Conservation (phyloP, 1,140 invertebrate species). For the Oryctes rhinoceros region DNA sequence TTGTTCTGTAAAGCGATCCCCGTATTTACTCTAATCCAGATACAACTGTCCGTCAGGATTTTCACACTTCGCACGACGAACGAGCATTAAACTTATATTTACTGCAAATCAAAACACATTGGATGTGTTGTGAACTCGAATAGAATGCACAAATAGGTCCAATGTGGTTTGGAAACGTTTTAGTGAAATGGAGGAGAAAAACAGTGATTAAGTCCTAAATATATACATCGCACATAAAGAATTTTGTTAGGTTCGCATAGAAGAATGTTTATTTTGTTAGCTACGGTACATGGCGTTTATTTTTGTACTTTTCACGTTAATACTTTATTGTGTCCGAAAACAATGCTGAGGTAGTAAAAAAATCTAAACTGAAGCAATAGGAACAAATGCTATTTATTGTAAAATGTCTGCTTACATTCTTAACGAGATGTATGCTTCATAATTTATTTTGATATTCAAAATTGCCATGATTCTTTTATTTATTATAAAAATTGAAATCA, state of each 20-base stretch:
- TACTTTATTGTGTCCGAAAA: not conserved
- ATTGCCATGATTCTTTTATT: too few species aligned
- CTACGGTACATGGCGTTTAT: too few species aligned
- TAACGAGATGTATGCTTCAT: too few species aligned
- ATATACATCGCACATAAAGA: not conserved
- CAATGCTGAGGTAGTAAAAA: not conserved
- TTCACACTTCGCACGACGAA: conserved; percentile 32
- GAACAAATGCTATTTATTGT: too few species aligned
- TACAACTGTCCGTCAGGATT: conserved; percentile 42
- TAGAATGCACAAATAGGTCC: not conserved
- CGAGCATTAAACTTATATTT: conserved; percentile 40
- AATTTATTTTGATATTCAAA: too few species aligned
- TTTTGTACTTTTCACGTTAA: not conserved
- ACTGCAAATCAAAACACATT: conserved; percentile 38
- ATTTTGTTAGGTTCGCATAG: not conserved
- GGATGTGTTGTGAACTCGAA: not conserved
- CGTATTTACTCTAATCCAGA: conserved; percentile 40
- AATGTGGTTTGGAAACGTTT: conserved; percentile 6
- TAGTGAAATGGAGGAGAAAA: conserved; percentile 19
- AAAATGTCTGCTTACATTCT: too few species aligned
- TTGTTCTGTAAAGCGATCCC: conserved; percentile 31
- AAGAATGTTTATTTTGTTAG: not conserved
- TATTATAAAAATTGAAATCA: too few species aligned
- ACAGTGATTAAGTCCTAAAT: not conserved
- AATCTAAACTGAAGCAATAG: too few species aligned